Conservation (phyloP, 2,888 invertebrate genomes). For the Andrena haemorrhoa region DNA sequence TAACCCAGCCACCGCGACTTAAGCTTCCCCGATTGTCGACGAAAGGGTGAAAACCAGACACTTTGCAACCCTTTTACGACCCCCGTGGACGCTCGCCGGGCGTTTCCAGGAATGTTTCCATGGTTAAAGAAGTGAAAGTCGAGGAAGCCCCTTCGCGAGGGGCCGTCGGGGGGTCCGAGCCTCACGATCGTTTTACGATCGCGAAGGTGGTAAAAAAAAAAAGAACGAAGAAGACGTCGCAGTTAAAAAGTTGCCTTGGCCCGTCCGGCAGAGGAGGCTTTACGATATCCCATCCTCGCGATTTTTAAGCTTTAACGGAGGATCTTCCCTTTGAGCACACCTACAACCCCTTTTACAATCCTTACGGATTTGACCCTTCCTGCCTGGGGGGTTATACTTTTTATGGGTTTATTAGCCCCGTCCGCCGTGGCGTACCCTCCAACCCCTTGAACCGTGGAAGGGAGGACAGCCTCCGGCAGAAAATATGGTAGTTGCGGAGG, state of each 20-base stretch:
- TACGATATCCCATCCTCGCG: conserved; percentile 73
- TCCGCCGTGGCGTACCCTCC: conserved; percentile 43
- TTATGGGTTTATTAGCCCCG: conserved; percentile 78
- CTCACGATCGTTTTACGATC: conserved; percentile 58
- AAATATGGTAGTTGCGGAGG: conserved; percentile 70
- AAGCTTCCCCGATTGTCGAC: conserved; percentile 67
- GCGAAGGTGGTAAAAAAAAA: conserved; percentile 68
- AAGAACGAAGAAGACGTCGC: background rate
- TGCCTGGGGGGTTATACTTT: conserved; percentile 74
- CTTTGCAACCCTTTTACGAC: conserved; percentile 78
- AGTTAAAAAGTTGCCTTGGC: conserved; percentile 55
- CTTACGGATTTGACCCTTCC: conserved; percentile 82
- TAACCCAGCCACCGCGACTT: conserved; percentile 75
- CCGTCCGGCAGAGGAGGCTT: conserved; percentile 75
- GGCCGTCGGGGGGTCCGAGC: conserved; percentile 6
- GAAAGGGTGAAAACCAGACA: conserved; percentile 77
- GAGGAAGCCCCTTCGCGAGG: conserved; percentile 22
- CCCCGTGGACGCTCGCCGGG: conserved; percentile 35
- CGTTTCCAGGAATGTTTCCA: conserved; percentile 19
- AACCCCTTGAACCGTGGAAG: conserved; percentile 72
- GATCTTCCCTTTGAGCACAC: conserved; percentile 68
- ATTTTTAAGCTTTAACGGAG: conserved; percentile 69
- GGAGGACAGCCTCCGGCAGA: conserved; percentile 56
- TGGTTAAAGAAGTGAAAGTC: conserved; percentile 78
- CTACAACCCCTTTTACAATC: conserved; percentile 81